Evolutionary conservation across 2,113 vertebrate genomes (phyloP).

Genomic region (Cinclus mexicanus): DNA sequence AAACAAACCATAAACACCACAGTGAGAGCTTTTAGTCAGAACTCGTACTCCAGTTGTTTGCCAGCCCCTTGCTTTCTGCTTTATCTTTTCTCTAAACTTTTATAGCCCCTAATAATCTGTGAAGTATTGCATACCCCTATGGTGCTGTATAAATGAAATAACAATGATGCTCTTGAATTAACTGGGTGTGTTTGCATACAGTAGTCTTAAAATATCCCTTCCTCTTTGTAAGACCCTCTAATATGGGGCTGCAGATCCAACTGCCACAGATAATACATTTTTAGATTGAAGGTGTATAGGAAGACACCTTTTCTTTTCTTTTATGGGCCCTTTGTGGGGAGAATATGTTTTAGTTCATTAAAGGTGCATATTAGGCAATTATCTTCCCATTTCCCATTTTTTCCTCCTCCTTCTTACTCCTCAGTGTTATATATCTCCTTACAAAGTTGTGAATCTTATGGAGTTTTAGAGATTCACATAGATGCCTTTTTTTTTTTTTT

Average conservation of each 20-base stretch:
- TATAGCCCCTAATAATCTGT: slow-evolving; percentile 56
- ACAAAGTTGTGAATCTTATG: background rate
- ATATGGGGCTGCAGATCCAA: background rate
- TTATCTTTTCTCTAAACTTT: slow-evolving; percentile 59
- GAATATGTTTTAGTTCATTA: slow-evolving; percentile 65
- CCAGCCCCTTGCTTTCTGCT: slow-evolving; percentile 29
- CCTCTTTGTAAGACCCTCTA: slow-evolving; percentile 4
- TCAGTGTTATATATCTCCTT: slow-evolving; percentile 14
- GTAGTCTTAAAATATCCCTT: slow-evolving; percentile 4
- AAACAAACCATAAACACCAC: slow-evolving; percentile 34
- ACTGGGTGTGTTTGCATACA: slow-evolving; percentile 47
- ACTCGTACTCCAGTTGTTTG: background rate
- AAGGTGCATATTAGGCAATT: slow-evolving; percentile 57
- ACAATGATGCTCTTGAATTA: slow-evolving; percentile 57
- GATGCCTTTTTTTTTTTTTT: background rate
- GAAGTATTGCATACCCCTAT: slow-evolving; percentile 43
- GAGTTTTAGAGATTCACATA: background rate
- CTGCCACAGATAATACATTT: slow-evolving; percentile 40
- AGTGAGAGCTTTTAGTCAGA: slow-evolving; percentile 37
- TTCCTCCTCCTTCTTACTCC: background rate
- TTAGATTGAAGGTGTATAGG: background rate
- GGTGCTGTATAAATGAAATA: slow-evolving; percentile 60
- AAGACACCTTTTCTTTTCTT: background rate
- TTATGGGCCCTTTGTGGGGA: slow-evolving; percentile 46
- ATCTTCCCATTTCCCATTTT: background rate